Conservation (phyloP, 2,888 invertebrate species). For the Dynastes tityus region DNA sequence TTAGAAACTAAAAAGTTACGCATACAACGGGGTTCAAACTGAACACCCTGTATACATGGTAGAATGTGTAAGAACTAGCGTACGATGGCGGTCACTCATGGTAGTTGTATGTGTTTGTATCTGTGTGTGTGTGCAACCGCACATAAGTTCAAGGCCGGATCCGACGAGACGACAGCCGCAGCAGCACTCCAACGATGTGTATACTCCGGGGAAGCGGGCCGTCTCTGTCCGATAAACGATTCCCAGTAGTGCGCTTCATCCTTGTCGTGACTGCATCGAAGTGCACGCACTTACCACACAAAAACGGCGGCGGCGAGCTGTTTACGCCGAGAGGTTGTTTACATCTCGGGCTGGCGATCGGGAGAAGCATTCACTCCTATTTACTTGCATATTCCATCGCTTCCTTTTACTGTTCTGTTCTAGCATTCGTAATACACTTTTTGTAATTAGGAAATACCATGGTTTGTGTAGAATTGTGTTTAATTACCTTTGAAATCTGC, state of each 20-base stretch:
- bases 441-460: too few species aligned
- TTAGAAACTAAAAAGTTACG: too few species aligned
- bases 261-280: conserved; percentile 13
- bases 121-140: conserved; percentile 14
- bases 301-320: conserved; percentile 24
- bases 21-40: too few species aligned
- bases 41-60: neutral
- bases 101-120: neutral
- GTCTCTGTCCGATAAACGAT: neutral
- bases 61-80: neutral
- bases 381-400: neutral
- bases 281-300: conserved; percentile 25
- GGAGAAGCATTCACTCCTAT: too few species aligned
- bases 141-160: conserved; percentile 26
- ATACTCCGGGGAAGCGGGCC: too few species aligned
- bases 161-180: neutral
- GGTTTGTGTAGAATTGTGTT: too few species aligned
- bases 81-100: conserved; percentile 1
- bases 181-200: neutral
- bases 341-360: conserved; percentile 8
- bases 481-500: too few species aligned
- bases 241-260: conserved; percentile 7
- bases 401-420: neutral
- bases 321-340: conserved; percentile 42
- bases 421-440: neutral